These are phyloP conservation scores for Semicossyphus pulcher DNA, from an alignment of 2,113 vertebrate species.

Conservation along the genomic window DNA sequence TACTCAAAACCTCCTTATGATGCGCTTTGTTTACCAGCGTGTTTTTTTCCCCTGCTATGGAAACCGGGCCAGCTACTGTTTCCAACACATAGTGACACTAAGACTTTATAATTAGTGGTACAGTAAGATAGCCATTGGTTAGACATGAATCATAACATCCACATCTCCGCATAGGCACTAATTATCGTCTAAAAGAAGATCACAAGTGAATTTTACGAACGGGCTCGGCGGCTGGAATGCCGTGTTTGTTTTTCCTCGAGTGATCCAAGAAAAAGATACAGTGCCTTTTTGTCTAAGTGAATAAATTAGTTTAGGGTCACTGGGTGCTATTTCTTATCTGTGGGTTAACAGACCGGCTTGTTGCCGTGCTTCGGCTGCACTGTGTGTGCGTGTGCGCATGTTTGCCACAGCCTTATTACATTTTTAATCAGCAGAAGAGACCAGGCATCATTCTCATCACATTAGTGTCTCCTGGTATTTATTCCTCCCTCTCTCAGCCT, in stretches of 20 bases:
- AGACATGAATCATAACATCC: slow-evolving; percentile 55
- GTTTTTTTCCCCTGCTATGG: not conserved
- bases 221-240: not conserved
- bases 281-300: not conserved
- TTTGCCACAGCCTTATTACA: slow-evolving; percentile 61
- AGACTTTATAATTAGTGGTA: slow-evolving; percentile 44
- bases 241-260: slow-evolving; percentile 24
- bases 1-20: slow-evolving; percentile 32
- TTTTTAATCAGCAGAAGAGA: slow-evolving; percentile 78
- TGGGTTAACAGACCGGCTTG: slow-evolving; percentile 20
- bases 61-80: slow-evolving; percentile 40
- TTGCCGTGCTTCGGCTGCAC: slow-evolving; percentile 16
- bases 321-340: slow-evolving; percentile 29
- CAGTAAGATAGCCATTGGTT: slow-evolving; percentile 36
- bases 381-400: slow-evolving; percentile 7
- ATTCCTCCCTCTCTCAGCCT: slow-evolving; percentile 42
- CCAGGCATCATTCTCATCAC: slow-evolving; percentile 78
- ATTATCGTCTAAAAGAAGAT: slow-evolving; percentile 51
- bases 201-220: slow-evolving; percentile 11
- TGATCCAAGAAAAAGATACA: slow-evolving; percentile 22
- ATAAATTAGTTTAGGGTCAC: slow-evolving; percentile 47
- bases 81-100: slow-evolving; percentile 6
- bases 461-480: slow-evolving; percentile 80
- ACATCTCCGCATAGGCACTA: slow-evolving; percentile 31
- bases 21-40: slow-evolving; percentile 28